phyloP scores from a whole-genome alignment of 2,797 vertebrate genomes.

The Botia almorhae region DNA sequence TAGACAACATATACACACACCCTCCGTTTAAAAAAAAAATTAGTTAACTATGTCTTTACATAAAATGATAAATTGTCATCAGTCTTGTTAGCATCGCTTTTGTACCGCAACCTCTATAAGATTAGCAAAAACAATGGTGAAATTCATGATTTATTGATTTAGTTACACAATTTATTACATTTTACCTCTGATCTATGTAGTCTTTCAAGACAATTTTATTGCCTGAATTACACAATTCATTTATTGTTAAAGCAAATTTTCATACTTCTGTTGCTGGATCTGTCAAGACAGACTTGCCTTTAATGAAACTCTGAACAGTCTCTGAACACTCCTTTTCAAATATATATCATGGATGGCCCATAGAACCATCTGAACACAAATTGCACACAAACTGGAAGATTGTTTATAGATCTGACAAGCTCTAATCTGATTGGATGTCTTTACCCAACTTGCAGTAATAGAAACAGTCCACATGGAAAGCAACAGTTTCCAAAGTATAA shows the following conservation, averaged over 20 bases:
- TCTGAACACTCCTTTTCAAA: neutral
- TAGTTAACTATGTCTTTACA: neutral
- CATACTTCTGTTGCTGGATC: neutral
- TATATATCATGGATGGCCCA: neutral
- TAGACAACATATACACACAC: neutral
- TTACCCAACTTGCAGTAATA: neutral
- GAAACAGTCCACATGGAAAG: neutral
- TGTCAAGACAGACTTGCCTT: neutral
- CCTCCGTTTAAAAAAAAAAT: neutral
- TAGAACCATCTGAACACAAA: neutral
- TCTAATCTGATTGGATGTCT: neutral
- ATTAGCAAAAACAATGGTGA: too few species aligned
- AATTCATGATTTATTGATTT: too few species aligned
- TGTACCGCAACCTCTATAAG: too few species aligned
- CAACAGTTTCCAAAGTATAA: neutral
- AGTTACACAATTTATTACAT: neutral
- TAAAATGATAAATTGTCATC: neutral
- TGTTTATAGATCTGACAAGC: neutral
- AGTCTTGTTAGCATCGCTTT: neutral
- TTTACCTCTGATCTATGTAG: neutral
- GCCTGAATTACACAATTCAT: neutral
- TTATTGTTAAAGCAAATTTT: conserved; percentile 1
- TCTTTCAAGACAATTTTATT: neutral
- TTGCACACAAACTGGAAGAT: neutral
- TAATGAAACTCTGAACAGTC: neutral